Evolutionary conservation across 2,888 invertebrate genomes (phyloP).

Genomic region (Phalangium opilio): DNA sequence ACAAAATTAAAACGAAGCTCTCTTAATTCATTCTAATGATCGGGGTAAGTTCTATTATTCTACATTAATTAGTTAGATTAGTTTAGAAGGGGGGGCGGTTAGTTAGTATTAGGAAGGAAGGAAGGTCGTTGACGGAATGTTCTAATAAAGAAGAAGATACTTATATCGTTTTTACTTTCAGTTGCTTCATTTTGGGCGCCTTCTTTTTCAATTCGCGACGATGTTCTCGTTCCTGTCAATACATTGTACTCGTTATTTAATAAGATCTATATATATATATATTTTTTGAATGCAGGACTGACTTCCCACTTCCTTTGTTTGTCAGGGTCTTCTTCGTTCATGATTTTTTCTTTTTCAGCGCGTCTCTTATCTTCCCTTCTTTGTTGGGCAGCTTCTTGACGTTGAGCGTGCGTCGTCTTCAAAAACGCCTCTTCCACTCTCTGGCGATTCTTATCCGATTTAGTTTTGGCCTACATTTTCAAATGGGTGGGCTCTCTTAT

Average conservation of each 20-base stretch:
- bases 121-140: too few species aligned
- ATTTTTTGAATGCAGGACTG: too few species aligned
- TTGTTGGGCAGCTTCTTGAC: conserved; percentile 89
- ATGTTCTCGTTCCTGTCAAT: conserved; percentile 70
- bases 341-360: conserved; percentile 80
- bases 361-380: conserved; percentile 83
- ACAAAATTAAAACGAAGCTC: too few species aligned
- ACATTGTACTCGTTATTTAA: too few species aligned
- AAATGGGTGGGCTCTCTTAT: too few species aligned
- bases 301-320: conserved; percentile 89
- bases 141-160: too few species aligned
- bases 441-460: conserved; percentile 87
- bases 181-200: conserved; percentile 94
- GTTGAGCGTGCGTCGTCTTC: conserved; percentile 85
- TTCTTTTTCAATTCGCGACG: conserved; percentile 88
- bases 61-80: too few species aligned
- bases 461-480: conserved; percentile 65
- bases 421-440: conserved; percentile 85
- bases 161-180: conserved; percentile 76
- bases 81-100: too few species aligned
- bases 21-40: too few species aligned
- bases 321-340: conserved; percentile 93
- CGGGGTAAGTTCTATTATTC: too few species aligned
- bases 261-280: too few species aligned
- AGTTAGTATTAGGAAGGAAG: too few species aligned